Percentiles rank a stretch among this genome's conserved stretches.
Evolutionary conservation across 2,113 vertebrate species (phyloP).

Genomic region (Motacilla tschutschensis): DNA sequence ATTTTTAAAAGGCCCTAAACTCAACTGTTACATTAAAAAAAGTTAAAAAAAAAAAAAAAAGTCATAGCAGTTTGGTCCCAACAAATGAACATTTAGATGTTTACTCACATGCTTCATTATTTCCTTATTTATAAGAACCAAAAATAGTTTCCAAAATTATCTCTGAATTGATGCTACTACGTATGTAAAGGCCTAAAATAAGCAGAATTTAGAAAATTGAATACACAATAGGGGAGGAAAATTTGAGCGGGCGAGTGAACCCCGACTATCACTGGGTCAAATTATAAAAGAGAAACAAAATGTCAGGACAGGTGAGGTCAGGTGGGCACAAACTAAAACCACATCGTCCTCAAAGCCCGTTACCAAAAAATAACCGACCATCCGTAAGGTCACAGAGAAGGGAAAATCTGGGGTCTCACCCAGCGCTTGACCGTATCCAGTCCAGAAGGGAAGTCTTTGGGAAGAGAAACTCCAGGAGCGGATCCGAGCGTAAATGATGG

Average conservation of each 20-base stretch:
- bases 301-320: constrained; percentile 57
- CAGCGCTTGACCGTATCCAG: not conserved
- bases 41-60: constrained; percentile 32
- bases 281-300: constrained; percentile 63
- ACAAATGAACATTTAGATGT: constrained; percentile 73
- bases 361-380: constrained; percentile 51
- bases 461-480: constrained; percentile 10
- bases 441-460: constrained; percentile 54
- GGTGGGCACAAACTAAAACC: constrained; percentile 64
- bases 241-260: constrained; percentile 39
- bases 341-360: constrained; percentile 49
- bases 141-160: constrained; percentile 67
- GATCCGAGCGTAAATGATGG: constrained; percentile 13
- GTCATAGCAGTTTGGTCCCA: constrained; percentile 77
- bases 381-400: constrained; percentile 36
- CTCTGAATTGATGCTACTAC: constrained; percentile 60
- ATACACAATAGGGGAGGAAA: constrained; percentile 41
- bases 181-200: constrained; percentile 59
- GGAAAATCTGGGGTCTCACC: constrained; percentile 23
- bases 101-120: constrained; percentile 78
- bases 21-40: constrained; percentile 65
- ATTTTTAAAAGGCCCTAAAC: constrained; percentile 67
- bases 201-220: constrained; percentile 34
- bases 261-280: constrained; percentile 43
- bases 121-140: constrained; percentile 67